Percentiles rank a stretch among this genome's conserved stretches.
Conservation (phyloP, 2,113 vertebrate species). For the Saguinus midas region DNA sequence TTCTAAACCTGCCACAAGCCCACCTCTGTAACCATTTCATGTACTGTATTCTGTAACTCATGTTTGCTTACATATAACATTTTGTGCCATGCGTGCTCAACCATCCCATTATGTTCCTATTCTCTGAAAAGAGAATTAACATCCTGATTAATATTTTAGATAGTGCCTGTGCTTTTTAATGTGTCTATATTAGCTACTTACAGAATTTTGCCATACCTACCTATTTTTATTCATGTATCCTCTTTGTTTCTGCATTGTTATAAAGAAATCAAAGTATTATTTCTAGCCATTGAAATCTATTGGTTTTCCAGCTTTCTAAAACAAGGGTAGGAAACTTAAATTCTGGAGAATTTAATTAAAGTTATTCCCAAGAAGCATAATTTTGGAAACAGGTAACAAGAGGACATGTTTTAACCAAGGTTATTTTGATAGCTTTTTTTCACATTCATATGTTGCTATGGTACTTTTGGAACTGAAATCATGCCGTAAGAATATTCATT, state of each 20-base stretch:
- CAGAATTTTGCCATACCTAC: background rate
- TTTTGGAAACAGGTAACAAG: constrained; percentile 54
- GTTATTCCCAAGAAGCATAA: constrained; percentile 37
- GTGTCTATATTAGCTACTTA: background rate
- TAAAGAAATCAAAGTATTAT: constrained; percentile 32
- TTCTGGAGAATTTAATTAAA: constrained; percentile 30
- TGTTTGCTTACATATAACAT: background rate
- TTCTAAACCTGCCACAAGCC: background rate
- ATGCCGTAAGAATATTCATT: background rate
- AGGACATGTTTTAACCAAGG: background rate
- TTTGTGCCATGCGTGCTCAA: background rate
- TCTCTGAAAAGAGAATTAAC: background rate
- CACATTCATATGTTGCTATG: background rate
- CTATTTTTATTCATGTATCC: background rate
- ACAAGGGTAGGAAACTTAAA: background rate
- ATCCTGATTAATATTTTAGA: background rate
- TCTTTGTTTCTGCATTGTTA: constrained; percentile 29
- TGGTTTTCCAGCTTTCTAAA: constrained; percentile 21
- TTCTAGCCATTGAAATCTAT: background rate
- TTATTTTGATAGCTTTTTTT: constrained; percentile 35
- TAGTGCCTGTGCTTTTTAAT: background rate
- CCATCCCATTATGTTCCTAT: background rate
- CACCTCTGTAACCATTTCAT: background rate
- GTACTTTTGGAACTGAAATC: constrained; percentile 46
- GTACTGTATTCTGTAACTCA: background rate